Percentiles rank a stretch among this genome's conserved stretches.
Conservation (phyloP, 2,113 vertebrate genomes). For the Gopherus evgoodei region DNA sequence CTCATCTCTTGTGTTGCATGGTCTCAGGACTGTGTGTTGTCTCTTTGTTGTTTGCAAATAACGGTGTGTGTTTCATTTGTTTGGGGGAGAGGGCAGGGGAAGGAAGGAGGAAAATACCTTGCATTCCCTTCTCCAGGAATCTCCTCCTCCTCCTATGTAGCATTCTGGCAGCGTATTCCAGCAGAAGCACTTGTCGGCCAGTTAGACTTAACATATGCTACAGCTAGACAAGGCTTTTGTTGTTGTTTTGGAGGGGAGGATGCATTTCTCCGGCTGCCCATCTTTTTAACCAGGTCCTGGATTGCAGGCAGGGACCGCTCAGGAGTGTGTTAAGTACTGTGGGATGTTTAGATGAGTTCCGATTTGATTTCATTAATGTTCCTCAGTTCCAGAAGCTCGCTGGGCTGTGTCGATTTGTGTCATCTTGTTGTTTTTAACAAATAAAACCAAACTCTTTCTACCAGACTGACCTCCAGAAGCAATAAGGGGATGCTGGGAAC, state of each 20-base stretch:
- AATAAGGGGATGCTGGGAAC: slow-evolving; percentile 43
- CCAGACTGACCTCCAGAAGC: slow-evolving; percentile 55
- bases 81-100: not conserved
- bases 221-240: slow-evolving; percentile 27
- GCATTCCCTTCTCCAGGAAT: not conserved
- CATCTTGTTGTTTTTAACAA: slow-evolving; percentile 24
- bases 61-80: not conserved
- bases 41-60: not conserved
- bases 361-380: not conserved
- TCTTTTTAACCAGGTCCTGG: not conserved
- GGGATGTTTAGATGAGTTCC: slow-evolving; percentile 26
- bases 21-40: not conserved
- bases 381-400: not conserved
- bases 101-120: not conserved
- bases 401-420: accelerated
- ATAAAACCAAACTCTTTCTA: slow-evolving; percentile 19
- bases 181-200: slow-evolving; percentile 17
- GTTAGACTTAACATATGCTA: not conserved
- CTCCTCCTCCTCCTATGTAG: slow-evolving; percentile 19
- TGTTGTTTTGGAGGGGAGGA: accelerated
- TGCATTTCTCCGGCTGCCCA: not conserved
- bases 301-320: slow-evolving; percentile 12
- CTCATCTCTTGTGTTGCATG: not conserved
- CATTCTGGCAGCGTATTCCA: not conserved
- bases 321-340: slow-evolving; percentile 10